Percentiles rank a stretch among this genome's conserved stretches.
phyloP scores from a whole-genome alignment of 2,113 vertebrate genomes.

The Taurulus bubalis region DNA sequence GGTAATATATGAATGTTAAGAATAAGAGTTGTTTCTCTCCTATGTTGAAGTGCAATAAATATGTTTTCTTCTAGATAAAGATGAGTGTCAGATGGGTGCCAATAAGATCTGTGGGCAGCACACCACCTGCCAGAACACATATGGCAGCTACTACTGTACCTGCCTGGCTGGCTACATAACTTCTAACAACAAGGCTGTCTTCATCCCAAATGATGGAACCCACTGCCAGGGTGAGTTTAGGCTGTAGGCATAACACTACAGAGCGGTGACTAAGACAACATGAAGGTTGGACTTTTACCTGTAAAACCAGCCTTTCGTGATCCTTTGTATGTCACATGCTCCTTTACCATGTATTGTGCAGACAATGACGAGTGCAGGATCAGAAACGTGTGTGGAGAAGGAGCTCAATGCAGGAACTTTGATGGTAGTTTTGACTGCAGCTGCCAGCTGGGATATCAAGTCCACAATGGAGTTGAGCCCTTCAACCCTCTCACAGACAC shows the following conservation, averaged over 20 bases:
- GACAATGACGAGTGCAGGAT: conserved; percentile 90
- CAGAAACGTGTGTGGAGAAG: conserved; percentile 83
- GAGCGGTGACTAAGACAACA: not conserved
- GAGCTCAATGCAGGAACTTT: conserved; percentile 87
- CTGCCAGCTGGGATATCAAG: conserved; percentile 86
- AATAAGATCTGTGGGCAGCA: conserved; percentile 91
- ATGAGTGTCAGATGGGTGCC: conserved; percentile 91
- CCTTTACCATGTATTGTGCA: conserved; percentile 52
- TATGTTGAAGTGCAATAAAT: not conserved
- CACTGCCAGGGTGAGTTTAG: conserved; percentile 88
- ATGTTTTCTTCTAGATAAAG: conserved; percentile 87
- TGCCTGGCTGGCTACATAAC: conserved; percentile 91
- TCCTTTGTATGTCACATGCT: not conserved
- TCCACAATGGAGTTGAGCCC: conserved; percentile 80
- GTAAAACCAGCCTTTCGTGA: not conserved
- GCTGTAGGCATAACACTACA: not conserved
- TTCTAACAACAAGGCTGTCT: conserved; percentile 88
- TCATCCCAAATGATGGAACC: conserved; percentile 97
- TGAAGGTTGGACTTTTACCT: not conserved
- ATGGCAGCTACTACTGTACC: conserved; percentile 93
- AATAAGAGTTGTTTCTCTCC: too few species aligned
- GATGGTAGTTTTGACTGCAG: conserved; percentile 87
- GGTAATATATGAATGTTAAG: not conserved
- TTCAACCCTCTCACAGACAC: conserved; percentile 79
- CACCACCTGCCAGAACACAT: conserved; percentile 91